These are phyloP conservation scores for Arothron firmamentum DNA, from an alignment of 2,113 vertebrate genomes.

Conservation along the genomic window DNA sequence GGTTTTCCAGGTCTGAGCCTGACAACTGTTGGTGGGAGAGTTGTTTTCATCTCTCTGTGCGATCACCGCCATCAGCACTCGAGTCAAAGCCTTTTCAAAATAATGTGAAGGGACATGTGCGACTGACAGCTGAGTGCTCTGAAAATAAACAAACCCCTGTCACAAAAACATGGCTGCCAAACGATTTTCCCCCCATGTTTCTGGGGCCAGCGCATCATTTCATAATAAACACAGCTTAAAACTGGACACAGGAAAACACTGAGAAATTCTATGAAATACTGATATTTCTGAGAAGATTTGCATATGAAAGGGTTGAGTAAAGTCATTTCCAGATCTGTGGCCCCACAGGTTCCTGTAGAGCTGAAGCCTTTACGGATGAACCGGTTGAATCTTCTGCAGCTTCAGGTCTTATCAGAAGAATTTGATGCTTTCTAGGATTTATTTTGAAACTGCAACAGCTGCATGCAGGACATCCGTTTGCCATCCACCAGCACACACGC, in stretches of 20 bases:
- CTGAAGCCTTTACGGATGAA: not conserved
- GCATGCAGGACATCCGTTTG: too few relatives aligned
- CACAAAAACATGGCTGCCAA: constrained; percentile 37
- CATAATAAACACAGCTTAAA: constrained; percentile 2
- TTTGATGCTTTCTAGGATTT: too few relatives aligned
- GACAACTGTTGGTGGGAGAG: not conserved
- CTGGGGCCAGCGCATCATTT: constrained; percentile 7
- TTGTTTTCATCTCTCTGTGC: constrained; percentile 6
- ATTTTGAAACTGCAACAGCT: too few relatives aligned
- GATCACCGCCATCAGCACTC: constrained; percentile 21
- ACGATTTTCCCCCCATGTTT: not conserved
- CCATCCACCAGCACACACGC: too few relatives aligned
- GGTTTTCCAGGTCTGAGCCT: not conserved
- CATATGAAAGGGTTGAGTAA: not conserved
- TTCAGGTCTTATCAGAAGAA: too few relatives aligned
- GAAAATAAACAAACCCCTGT: constrained; percentile 24
- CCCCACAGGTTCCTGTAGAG: too few relatives aligned
- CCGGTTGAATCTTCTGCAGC: too few relatives aligned
- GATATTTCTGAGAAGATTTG: not conserved
- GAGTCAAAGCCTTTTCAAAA: constrained; percentile 32
- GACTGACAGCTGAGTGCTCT: constrained; percentile 38
- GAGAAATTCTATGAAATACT: not conserved
- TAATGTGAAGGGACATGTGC: constrained; percentile 29
- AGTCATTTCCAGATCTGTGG: too few relatives aligned
- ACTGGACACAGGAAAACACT: not conserved